Conservation (phyloP, 2,888 invertebrate species). For the Nycteola revayana region DNA sequence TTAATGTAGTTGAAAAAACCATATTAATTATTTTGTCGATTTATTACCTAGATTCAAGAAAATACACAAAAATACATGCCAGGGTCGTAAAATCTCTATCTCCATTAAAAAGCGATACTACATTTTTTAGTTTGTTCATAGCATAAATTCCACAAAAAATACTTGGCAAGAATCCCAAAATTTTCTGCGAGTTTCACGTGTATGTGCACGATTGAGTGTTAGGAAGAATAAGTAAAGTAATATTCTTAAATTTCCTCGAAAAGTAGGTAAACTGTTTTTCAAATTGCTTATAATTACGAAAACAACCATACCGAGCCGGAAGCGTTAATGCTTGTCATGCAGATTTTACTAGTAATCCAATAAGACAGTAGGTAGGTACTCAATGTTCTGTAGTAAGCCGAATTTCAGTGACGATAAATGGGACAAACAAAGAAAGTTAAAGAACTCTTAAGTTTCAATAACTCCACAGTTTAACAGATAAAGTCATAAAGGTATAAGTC, state of each 20-base stretch:
- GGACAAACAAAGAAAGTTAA: too few relatives aligned
- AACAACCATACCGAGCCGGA: too few relatives aligned
- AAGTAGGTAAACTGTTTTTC: too few relatives aligned
- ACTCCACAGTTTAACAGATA: constrained; percentile 14
- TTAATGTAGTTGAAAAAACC: too few relatives aligned
- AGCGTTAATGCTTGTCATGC: too few relatives aligned
- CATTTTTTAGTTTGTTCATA: constrained; percentile 40
- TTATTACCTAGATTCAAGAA: neutral
- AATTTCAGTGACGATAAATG: too few relatives aligned
- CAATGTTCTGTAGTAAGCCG: too few relatives aligned
- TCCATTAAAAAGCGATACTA: constrained; percentile 14
- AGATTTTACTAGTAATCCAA: too few relatives aligned
- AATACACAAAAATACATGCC: constrained; percentile 12
- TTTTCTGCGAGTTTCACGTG: constrained; percentile 31
- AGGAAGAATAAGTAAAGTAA: constrained; percentile 10
- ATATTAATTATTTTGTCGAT: too few relatives aligned
- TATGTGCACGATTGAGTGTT: constrained; percentile 13
- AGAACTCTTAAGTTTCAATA: constrained; percentile 2
- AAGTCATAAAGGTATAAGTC: constrained; percentile 25
- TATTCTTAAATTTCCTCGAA: too few relatives aligned
- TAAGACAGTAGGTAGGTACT: too few relatives aligned
- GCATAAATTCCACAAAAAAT: constrained; percentile 40
- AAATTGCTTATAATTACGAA: too few relatives aligned
- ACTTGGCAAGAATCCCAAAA: constrained; percentile 48
- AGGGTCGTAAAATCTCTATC: constrained; percentile 5